Base-by-base conservation (phyloP, 2,888 invertebrate species). In the Orthosia gracilis region DNA sequence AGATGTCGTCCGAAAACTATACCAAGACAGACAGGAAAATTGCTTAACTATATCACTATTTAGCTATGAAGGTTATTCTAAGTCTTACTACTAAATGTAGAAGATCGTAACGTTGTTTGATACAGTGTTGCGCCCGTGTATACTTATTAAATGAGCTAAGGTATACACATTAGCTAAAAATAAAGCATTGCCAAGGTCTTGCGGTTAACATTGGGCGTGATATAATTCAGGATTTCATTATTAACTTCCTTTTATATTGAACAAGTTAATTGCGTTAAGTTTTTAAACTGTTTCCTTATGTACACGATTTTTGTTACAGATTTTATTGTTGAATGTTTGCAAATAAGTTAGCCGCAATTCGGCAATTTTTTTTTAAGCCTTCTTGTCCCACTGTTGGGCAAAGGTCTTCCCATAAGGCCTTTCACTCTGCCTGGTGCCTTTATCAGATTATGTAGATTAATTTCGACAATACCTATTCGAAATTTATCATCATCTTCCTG, bases 161-260 rank as follows among this genome's bases (percentile, higher is more conserved):
- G 47, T 45, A 71, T 61, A 66, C 61, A 71, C 47, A 71, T 67
- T 58, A 52, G 45, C 45, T 67, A 73, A 78, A 67, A 73, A 68
- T 78, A 78, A 73, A 55, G 58, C 73, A 68, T 64, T 68, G 54
- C 50, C 78, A 78, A 78, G 78, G 78, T 68, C 54, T 54, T n/a
- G 23, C 49, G n/a, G 31, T 63, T 49, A 63, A 58, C 18, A 15
- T 61, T 77, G 21, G 13, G 0, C 76, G n/a, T 59, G 4, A 63
- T 69, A 54, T 64, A 54, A 54, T 76, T 69, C 54, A 54, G 52
- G 40, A 40, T 59, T 76, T 76, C 18, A 31, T 76, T 40, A 54
- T 52, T 26, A 49, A 54, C 69, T 76, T 76, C 76, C 70, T 59
- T 40, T 49, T 69, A 40, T 47, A 63, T 58, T 18, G 9, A 68